Conservation (phyloP, 2,797 vertebrate genomes). For the Halcyon badia region DNA sequence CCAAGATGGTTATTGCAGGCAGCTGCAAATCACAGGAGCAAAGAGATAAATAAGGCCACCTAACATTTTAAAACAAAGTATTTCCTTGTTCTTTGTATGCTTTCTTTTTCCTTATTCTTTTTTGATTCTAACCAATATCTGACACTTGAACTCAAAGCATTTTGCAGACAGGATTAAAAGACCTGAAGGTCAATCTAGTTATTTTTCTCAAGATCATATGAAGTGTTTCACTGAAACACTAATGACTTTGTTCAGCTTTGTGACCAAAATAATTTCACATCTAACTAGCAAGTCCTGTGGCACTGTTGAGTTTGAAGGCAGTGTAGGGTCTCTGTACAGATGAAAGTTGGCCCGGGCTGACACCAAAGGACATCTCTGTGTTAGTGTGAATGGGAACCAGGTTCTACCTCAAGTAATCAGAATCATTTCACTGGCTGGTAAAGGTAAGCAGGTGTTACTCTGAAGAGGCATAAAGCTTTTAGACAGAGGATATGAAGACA, state of each 20-base stretch:
- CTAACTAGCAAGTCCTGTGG: neutral
- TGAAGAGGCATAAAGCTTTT: neutral
- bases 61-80: neutral
- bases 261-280: neutral
- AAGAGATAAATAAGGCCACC: neutral
- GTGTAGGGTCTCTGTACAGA: neutral
- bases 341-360: neutral
- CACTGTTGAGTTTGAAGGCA: neutral
- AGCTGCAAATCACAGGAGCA: neutral
- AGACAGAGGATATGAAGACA: neutral
- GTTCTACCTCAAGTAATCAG: neutral
- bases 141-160: neutral
- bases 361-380: neutral
- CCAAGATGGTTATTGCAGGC: neutral
- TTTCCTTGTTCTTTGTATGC: neutral
- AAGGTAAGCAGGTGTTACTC: neutral
- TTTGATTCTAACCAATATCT: neutral
- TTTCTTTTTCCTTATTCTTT: neutral
- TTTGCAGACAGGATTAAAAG: neutral
- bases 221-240: neutral
- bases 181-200: neutral
- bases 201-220: neutral
- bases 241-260: neutral
- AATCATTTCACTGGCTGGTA: neutral
- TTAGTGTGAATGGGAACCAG: neutral